A percentile compares a stretch with the other conserved stretches of the same genome.
Conservation (phyloP, 2,888 invertebrate genomes). For the Drosophila melanosoma region DNA sequence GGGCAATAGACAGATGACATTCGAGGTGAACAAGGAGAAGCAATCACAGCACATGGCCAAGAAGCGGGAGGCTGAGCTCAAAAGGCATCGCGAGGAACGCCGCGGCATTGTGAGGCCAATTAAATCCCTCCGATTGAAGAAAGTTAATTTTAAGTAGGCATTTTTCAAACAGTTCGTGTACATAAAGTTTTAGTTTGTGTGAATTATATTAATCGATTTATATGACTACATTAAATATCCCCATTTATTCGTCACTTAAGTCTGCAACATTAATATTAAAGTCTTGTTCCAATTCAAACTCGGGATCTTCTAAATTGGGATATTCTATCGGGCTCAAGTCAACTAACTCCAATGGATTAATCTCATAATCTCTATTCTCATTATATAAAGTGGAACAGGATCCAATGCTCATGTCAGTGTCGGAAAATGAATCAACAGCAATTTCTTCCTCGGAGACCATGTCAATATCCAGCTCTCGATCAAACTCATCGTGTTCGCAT, state of each 20-base stretch:
- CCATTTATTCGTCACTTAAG: constrained; percentile 8
- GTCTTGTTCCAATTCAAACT: constrained; percentile 18
- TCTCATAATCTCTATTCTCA: constrained; percentile 20
- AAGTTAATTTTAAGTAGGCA: constrained; percentile 83
- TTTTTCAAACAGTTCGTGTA: constrained; percentile 20
- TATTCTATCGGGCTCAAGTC: constrained; percentile 21
- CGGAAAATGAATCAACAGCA: constrained; percentile 4
- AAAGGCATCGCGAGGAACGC: constrained; percentile 89
- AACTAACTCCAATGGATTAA: constrained; percentile 22
- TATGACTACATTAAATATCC: constrained; percentile 9
- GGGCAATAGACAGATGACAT: constrained; percentile 93
- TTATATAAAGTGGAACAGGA: constrained; percentile 5
- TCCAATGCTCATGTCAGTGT: constrained; percentile 20
- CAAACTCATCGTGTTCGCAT: constrained; percentile 17
- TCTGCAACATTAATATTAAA: constrained; percentile 26
- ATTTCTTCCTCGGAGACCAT: constrained; percentile 1
- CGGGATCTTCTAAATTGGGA: constrained; percentile 4
- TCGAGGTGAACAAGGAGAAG: constrained; percentile 87
- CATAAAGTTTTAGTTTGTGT: constrained; percentile 51
- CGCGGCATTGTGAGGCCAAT: constrained; percentile 88
- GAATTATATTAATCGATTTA: constrained; percentile 3
- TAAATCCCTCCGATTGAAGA: constrained; percentile 84
- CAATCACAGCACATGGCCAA: constrained; percentile 86
- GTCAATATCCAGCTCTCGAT: background rate
- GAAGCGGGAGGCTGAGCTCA: constrained; percentile 87